These are phyloP conservation scores for Macroglossus sobrinus DNA, from an alignment of 2,113 vertebrate species.

Conservation along the genomic window DNA sequence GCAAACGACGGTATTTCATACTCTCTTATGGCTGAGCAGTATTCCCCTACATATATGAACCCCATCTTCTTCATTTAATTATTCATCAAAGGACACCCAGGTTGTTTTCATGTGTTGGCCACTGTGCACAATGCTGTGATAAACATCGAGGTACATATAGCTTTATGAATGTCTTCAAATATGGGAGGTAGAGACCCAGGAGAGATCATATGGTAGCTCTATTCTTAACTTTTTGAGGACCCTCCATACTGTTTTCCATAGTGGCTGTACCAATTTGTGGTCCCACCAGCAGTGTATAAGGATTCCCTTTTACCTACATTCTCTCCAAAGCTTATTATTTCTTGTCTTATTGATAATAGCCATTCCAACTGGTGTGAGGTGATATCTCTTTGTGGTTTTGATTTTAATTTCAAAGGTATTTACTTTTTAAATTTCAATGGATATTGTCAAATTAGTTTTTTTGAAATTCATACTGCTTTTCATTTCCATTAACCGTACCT, in stretches of 20 bases:
- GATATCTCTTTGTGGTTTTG: background rate
- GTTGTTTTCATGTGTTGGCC: background rate
- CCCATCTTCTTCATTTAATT: background rate
- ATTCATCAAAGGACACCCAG: background rate
- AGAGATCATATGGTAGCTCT: background rate
- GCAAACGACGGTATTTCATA: background rate
- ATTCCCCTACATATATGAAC: background rate
- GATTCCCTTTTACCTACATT: background rate
- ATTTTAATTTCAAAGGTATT: background rate
- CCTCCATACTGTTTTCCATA: background rate
- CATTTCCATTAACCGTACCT: background rate
- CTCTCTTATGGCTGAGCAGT: background rate
- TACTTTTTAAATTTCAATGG: background rate
- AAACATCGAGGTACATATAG: background rate
- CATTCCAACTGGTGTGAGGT: background rate
- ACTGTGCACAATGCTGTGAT: background rate
- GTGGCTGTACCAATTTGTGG: background rate
- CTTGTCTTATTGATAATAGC: background rate
- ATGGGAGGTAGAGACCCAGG: background rate
- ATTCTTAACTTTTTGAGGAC: background rate
- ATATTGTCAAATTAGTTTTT: background rate
- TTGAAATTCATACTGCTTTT: background rate
- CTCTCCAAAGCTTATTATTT: background rate
- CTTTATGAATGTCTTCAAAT: background rate
- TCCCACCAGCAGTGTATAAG: background rate